phyloP scores from a whole-genome alignment of 2,113 vertebrate genomes.

The Pluvialis apricaria region DNA sequence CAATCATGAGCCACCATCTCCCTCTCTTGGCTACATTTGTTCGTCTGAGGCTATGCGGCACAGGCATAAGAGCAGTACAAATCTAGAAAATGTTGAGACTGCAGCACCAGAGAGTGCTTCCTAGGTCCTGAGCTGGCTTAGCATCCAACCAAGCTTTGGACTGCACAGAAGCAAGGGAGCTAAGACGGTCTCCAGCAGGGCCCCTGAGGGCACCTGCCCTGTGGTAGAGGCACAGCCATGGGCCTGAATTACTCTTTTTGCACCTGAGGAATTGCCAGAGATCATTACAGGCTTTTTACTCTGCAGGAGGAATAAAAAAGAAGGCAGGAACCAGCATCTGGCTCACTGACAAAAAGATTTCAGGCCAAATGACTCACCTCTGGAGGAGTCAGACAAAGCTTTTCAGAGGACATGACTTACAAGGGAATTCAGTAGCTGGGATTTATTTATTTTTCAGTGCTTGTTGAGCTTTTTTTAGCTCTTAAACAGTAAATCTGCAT shows the following conservation, averaged over 20 bases:
- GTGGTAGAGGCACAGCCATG: background rate
- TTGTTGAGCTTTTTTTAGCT: conserved; percentile 19
- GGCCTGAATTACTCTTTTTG: background rate
- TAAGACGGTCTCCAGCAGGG: background rate
- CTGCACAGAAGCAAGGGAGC: background rate
- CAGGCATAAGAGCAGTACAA: background rate
- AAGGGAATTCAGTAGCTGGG: background rate
- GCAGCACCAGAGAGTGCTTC: background rate
- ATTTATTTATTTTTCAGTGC: conserved; percentile 36
- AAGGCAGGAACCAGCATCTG: conserved; percentile 12
- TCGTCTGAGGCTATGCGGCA: background rate
- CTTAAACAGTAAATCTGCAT: conserved; percentile 19
- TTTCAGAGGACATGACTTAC: conserved; percentile 38
- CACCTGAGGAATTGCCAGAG: background rate
- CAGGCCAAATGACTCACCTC: conserved; percentile 53
- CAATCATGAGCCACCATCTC: background rate
- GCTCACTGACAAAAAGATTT: conserved; percentile 27
- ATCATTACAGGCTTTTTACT: background rate
- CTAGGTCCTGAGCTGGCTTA: background rate
- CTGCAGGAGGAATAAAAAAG: background rate
- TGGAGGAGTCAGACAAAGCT: conserved; percentile 30
- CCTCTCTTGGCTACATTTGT: background rate
- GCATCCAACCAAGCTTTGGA: background rate
- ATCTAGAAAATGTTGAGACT: background rate
- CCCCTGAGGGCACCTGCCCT: background rate